Conservation (phyloP, 2,113 vertebrate species). For the Caranx ignobilis region DNA sequence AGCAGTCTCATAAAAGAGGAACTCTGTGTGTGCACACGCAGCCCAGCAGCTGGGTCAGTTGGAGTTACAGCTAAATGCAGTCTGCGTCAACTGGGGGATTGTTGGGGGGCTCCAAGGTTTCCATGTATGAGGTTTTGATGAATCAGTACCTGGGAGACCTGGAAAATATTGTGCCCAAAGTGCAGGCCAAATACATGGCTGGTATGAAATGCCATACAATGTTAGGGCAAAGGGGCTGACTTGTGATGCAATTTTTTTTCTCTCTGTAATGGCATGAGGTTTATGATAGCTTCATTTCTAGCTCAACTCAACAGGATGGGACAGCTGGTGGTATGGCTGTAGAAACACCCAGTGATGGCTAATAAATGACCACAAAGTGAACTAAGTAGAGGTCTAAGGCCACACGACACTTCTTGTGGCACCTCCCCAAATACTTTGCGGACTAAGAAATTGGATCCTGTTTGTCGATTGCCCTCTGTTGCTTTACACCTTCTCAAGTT, state of each 20-base stretch:
- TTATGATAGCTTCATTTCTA: slow-evolving; percentile 46
- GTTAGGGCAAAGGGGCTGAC: slow-evolving; percentile 5
- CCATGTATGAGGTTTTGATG: slow-evolving; percentile 66
- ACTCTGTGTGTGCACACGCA: slow-evolving; percentile 32
- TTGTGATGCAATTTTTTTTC: slow-evolving; percentile 27
- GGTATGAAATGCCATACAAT: slow-evolving; percentile 16
- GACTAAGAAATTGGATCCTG: slow-evolving; percentile 48
- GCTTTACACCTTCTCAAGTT: slow-evolving; percentile 56
- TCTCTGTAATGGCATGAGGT: slow-evolving; percentile 45
- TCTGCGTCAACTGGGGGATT: slow-evolving; percentile 58
- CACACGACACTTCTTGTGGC: slow-evolving; percentile 61
- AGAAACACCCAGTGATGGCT: slow-evolving; percentile 30
- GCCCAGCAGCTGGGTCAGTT: slow-evolving; percentile 71
- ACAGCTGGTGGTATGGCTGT: slow-evolving; percentile 49
- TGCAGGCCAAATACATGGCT: slow-evolving; percentile 57
- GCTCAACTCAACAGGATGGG: slow-evolving; percentile 44
- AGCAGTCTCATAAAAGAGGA: slow-evolving; percentile 74
- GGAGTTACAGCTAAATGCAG: slow-evolving; percentile 70
- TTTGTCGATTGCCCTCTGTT: slow-evolving; percentile 45
- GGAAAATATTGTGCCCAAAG: slow-evolving; percentile 62
- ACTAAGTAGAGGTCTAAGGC: slow-evolving; percentile 47
- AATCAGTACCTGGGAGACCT: slow-evolving; percentile 66
- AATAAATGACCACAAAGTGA: slow-evolving; percentile 57
- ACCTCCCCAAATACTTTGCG: slow-evolving; percentile 50
- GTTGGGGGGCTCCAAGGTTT: slow-evolving; percentile 53